phyloP scores from a whole-genome alignment of 2,113 vertebrate genomes.

The Cyanistes caeruleus region DNA sequence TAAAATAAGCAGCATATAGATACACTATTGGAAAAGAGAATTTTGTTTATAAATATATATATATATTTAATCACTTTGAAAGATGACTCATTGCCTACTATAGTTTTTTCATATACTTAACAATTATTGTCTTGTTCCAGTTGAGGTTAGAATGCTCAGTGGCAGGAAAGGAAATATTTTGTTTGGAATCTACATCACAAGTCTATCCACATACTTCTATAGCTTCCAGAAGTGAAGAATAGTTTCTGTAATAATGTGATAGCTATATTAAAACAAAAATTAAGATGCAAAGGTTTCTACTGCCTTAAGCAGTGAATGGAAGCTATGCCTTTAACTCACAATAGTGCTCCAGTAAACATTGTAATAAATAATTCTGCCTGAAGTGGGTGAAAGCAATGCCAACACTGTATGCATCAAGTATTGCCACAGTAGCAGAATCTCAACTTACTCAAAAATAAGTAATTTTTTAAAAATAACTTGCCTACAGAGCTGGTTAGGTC shows the following conservation, averaged over 20 bases:
- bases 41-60: background rate
- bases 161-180: background rate
- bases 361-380: background rate
- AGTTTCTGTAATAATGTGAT: background rate
- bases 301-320: background rate
- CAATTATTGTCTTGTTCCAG: background rate
- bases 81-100: background rate
- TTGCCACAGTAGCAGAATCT: background rate
- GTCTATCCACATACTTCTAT: background rate
- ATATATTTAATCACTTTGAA: background rate
- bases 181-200: background rate
- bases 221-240: background rate
- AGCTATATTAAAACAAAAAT: background rate
- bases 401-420: background rate
- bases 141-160: background rate
- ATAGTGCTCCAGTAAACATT: background rate
- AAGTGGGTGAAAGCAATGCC: background rate
- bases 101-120: background rate
- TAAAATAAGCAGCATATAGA: slow-evolving; percentile 2
- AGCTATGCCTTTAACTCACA: background rate
- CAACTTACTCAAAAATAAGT: background rate
- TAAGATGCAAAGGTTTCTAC: background rate
- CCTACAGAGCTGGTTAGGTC: background rate
- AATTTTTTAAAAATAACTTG: slow-evolving; percentile 36
- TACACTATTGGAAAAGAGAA: background rate